Evolutionary conservation across 2,797 vertebrate species (phyloP).

Genomic region (Staurois parvus): DNA sequence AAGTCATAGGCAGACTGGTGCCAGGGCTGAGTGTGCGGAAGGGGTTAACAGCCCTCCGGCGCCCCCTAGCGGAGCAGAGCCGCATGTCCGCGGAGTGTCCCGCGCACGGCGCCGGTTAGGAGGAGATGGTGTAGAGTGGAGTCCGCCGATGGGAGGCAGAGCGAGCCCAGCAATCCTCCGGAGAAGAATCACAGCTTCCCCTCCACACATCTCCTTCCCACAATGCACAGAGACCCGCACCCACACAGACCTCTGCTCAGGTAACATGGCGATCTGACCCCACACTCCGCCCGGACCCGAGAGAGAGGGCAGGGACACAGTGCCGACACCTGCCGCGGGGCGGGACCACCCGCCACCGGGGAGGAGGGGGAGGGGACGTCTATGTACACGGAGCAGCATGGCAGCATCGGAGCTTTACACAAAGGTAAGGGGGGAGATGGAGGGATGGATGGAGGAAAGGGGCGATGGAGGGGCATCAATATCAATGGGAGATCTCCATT

Average conservation of each 20-base stretch:
- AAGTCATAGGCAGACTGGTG: too few relatives aligned
- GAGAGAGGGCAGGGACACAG: too few relatives aligned
- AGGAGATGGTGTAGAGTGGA: background rate
- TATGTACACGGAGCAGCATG: slow-evolving; percentile 74
- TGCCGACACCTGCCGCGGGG: background rate
- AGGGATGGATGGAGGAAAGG: too few relatives aligned
- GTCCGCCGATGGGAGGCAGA: slow-evolving; percentile 69
- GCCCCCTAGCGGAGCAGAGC: slow-evolving; percentile 19
- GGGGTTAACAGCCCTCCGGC: background rate
- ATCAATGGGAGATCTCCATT: too few relatives aligned
- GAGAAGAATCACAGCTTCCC: slow-evolving; percentile 64
- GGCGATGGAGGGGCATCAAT: too few relatives aligned
- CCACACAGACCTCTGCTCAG: slow-evolving; percentile 67
- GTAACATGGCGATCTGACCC: slow-evolving; percentile 71
- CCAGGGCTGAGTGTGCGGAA: background rate
- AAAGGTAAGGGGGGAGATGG: slow-evolving; percentile 80
- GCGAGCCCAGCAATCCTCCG: slow-evolving; percentile 45
- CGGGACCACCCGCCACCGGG: slow-evolving; percentile 1
- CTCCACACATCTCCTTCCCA: slow-evolving; percentile 74
- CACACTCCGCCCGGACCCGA: background rate
- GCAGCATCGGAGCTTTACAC: slow-evolving; percentile 95
- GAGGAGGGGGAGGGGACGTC: background rate
- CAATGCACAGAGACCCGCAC: slow-evolving; percentile 80
- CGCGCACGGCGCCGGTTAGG: too few relatives aligned
- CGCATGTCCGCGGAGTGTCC: background rate